Conservation (phyloP, 2,113 vertebrate species). For the Actenoides lindsayi region DNA sequence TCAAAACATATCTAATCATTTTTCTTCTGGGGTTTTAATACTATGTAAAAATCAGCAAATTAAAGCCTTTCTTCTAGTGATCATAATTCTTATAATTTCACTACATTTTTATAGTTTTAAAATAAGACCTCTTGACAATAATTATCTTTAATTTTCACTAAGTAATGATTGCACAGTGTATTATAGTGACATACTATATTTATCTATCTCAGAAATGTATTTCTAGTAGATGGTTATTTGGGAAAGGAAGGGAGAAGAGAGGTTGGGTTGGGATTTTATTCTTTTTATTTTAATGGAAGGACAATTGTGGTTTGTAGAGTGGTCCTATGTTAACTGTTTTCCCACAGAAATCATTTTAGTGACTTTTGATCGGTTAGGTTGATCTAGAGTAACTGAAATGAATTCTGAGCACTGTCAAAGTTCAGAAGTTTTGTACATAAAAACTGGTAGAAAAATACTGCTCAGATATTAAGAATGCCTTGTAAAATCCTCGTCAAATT, state of each 20-base stretch:
- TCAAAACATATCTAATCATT: not conserved
- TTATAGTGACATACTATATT: not conserved
- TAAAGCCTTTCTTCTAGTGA: not conserved
- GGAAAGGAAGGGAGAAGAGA: not conserved
- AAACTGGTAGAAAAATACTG: not conserved
- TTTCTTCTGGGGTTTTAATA: not conserved
- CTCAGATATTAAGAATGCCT: not conserved
- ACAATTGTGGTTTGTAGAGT: not conserved
- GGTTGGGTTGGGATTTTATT: not conserved
- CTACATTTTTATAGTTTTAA: not conserved
- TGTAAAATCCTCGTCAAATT: not conserved
- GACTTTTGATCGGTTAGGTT: not conserved
- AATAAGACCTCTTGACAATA: not conserved
- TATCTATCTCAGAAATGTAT: not conserved
- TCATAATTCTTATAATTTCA: not conserved
- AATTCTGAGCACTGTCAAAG: not conserved
- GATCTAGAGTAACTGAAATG: not conserved
- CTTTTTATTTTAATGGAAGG: not conserved
- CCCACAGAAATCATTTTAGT: not conserved
- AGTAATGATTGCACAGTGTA: not conserved
- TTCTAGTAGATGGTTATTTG: not conserved
- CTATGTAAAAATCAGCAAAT: not conserved
- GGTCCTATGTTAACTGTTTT: not conserved
- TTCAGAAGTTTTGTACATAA: not conserved
- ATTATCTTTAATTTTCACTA: not conserved